Conservation (phyloP, 2,797 vertebrate genomes). For the Onychomys torridus region DNA sequence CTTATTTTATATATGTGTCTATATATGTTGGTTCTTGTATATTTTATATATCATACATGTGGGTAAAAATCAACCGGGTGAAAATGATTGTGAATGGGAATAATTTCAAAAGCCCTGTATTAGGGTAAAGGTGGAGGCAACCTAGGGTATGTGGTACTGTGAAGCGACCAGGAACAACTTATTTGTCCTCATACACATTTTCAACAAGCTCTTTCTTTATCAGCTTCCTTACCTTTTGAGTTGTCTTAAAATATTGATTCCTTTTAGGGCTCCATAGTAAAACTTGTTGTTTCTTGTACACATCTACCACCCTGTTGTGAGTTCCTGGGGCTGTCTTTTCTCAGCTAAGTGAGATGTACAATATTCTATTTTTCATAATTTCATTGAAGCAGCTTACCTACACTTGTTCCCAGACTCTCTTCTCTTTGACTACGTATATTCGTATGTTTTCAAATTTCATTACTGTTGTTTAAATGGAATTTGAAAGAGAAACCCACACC, state of each 20-base stretch:
- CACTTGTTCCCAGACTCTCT: neutral
- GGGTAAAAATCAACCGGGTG: neutral
- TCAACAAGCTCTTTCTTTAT: neutral
- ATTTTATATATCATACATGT: neutral
- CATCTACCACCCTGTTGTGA: neutral
- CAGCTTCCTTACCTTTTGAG: neutral
- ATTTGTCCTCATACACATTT: neutral
- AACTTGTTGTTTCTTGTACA: neutral
- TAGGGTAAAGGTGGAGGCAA: neutral
- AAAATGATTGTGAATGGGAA: neutral
- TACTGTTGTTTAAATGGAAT: slow-evolving; percentile 29
- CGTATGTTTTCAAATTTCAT: neutral
- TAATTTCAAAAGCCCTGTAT: neutral
- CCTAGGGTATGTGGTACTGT: neutral
- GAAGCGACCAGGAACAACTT: neutral
- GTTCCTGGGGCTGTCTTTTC: neutral
- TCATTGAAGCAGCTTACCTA: neutral
- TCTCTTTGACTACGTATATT: neutral
- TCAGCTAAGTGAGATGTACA: neutral
- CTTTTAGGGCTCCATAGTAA: neutral
- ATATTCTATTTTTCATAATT: slow-evolving; percentile 26
- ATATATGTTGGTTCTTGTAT: neutral
- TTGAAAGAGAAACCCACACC: neutral
- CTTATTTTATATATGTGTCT: neutral
- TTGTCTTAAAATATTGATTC: neutral